phyloP scores from a whole-genome alignment of 2,113 vertebrate genomes.

The Ornithorhynchus anatinus region DNA sequence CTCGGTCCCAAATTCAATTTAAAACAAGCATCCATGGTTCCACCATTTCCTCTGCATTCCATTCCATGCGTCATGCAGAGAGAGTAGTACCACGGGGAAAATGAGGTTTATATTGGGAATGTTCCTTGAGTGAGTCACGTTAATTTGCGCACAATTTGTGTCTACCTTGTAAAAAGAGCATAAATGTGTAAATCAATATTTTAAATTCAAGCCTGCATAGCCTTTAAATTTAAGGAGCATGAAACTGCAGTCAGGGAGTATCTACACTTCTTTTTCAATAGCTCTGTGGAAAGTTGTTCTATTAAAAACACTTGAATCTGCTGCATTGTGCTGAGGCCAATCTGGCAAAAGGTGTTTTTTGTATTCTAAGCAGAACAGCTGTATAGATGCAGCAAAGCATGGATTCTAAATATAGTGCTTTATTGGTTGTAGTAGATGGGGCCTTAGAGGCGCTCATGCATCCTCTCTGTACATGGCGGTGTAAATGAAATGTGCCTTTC shows the following conservation, averaged over 20 bases:
- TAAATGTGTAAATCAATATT: background rate
- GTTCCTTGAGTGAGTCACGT: background rate
- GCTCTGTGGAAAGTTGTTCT: background rate
- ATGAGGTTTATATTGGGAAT: background rate
- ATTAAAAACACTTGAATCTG: background rate
- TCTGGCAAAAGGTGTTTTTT: background rate
- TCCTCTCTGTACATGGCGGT: too few species aligned
- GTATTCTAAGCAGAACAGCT: background rate
- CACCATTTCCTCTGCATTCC: background rate
- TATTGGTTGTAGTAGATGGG: background rate
- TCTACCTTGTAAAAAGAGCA: background rate
- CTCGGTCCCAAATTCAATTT: background rate
- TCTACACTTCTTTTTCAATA: background rate
- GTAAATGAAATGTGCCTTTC: background rate
- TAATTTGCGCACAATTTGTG: background rate
- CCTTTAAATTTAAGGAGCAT: background rate
- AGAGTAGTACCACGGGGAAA: too few species aligned
- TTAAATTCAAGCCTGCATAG: background rate
- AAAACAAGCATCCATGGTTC: background rate
- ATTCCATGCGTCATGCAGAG: background rate
- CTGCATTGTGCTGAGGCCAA: background rate
- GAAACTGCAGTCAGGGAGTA: background rate
- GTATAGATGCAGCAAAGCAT: background rate
- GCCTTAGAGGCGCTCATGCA: too few species aligned
- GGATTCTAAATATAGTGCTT: background rate